Base-by-base conservation (phyloP, 1,140 invertebrate species). In the Pseudomyrmex flavicornis region DNA sequence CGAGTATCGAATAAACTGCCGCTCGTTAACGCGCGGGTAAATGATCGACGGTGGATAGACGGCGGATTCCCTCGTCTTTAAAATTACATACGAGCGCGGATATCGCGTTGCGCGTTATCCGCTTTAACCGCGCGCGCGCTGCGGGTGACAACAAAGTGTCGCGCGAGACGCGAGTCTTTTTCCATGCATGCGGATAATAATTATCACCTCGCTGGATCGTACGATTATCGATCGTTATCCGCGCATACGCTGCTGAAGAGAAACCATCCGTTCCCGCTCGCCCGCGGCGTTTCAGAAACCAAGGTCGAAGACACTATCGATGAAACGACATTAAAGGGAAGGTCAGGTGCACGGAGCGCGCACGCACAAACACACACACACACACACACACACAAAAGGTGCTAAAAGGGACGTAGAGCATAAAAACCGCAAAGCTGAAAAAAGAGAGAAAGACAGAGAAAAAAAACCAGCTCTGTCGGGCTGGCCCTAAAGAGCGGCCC, bases 281-380 rank as follows among this genome's bases (percentile, higher is more conserved):
- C 80, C 35, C 52, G 70, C 80, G 26, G 35, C 62, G 56, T 48
- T 63, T 77, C 83, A 69, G 65, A 50, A 35, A 85, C 44, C 72
- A 44, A 69, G 66, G 76, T 80, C 76, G 76, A 80, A 80, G 66
- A 59, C 66, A 80, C 66, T 80, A 70, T 80, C 66, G 76, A 72
- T 72, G 66, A 61, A 35, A 48, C 54, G 22, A 72, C 66, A 80
- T 80, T 80, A 80, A 80, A 80, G 66, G 66, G 76, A 58, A 80
- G 66, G 76, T 80, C 76, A 80, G 66, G 66, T 80, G 76, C 66
- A 80, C 22, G 20, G 20, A 50, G 35, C 5, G 35, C 35, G 5
- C 35, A 2, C 26, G 4, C 4, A 35, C 26, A 26, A 2, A 35
- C 26, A 35, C 26, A 35, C 26, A 35, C 4, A 26, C 44, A 58